A percentile compares a stretch with the other conserved stretches of the same genome.
phyloP scores from a whole-genome alignment of 2,113 vertebrate genomes.

The Catagonus wagneri region DNA sequence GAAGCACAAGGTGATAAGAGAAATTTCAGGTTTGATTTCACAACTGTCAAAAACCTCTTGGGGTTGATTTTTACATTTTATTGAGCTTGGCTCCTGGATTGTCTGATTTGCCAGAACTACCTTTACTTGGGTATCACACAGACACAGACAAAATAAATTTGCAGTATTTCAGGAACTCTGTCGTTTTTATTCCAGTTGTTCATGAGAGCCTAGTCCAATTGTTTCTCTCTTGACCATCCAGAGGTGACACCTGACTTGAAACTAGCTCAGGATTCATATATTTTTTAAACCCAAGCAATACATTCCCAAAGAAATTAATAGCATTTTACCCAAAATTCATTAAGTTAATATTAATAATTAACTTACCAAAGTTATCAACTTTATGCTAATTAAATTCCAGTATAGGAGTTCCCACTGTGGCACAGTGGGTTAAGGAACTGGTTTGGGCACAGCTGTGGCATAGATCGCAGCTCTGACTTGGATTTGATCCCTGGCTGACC shows the following conservation, averaged over 20 bases:
- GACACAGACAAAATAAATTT: constrained; percentile 61
- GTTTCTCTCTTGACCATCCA: neutral
- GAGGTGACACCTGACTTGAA: neutral
- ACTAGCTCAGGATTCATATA: neutral
- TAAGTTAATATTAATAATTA: neutral
- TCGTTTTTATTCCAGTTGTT: constrained; percentile 43
- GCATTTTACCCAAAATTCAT: constrained; percentile 49
- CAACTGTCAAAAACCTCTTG: constrained; percentile 27
- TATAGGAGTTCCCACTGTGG: neutral
- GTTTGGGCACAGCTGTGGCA: too few species aligned
- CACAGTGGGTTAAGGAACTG: too few species aligned
- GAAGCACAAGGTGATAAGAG: constrained; percentile 1
- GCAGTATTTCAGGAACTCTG: constrained; percentile 39
- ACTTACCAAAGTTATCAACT: neutral
- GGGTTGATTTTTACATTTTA: constrained; percentile 48
- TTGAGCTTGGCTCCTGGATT: constrained; percentile 60
- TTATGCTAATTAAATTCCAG: constrained; percentile 40
- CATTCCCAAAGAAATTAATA: neutral
- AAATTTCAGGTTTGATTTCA: constrained; percentile 74
- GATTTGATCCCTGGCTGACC: too few species aligned
- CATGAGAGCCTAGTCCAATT: neutral
- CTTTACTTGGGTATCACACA: constrained; percentile 41
- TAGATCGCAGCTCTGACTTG: too few species aligned
- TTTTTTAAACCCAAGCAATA: neutral
- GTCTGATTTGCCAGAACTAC: constrained; percentile 53